Evolutionary conservation across 2,113 vertebrate species (phyloP).

Genomic region (Mirza zaza): DNA sequence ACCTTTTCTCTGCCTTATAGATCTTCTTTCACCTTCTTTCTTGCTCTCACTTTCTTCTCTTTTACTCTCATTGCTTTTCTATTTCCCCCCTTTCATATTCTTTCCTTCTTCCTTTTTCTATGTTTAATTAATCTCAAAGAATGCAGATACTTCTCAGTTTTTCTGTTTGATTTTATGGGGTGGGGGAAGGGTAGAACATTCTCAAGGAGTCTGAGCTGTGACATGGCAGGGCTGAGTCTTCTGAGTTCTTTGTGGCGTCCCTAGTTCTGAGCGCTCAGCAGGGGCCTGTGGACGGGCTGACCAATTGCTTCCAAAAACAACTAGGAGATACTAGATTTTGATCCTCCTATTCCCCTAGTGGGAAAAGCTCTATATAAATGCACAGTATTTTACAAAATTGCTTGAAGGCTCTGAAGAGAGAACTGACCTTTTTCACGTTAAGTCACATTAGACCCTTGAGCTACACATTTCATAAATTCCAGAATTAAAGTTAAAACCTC

Average conservation of each 20-base stretch:
- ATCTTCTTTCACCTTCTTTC: background rate
- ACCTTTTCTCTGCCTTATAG: no score
- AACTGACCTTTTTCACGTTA: constrained; percentile 48
- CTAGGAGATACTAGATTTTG: background rate
- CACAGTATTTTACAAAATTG: constrained; percentile 15
- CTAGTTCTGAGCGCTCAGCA: background rate
- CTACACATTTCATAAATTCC: constrained; percentile 29
- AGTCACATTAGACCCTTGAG: constrained; percentile 2
- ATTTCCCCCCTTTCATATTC: background rate
- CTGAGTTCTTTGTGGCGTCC: background rate
- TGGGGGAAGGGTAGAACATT: background rate
- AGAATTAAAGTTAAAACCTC: constrained; percentile 9
- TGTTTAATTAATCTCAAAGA: background rate
- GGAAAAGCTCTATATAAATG: background rate
- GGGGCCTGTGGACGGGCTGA: background rate
- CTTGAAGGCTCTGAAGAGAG: background rate
- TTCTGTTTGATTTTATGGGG: background rate
- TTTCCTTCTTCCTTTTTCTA: background rate
- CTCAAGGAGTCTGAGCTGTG: background rate
- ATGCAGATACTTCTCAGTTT: background rate
- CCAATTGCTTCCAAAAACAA: background rate
- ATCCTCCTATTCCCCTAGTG: background rate
- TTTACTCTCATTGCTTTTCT: background rate
- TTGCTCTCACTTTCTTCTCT: background rate
- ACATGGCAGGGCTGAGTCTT: background rate